Conservation (phyloP, 92 coral and sea anemone genomes). For the Parazoanthus darwini region DNA sequence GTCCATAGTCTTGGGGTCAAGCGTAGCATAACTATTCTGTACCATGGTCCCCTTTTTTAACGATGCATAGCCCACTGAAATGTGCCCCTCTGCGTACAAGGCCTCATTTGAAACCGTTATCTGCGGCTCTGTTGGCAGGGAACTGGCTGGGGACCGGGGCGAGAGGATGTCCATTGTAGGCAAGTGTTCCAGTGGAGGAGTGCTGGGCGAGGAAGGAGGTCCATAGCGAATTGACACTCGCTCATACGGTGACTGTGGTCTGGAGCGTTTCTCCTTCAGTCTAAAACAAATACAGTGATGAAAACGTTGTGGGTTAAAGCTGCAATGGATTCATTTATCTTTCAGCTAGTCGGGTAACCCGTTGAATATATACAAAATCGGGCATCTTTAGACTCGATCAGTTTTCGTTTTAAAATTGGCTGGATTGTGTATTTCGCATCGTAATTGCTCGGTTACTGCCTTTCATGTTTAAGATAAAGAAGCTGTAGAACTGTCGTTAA, state of each 20-base stretch:
- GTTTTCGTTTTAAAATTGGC: no score
- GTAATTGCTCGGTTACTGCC: no score
- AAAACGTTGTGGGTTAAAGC: background rate
- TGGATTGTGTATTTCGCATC: no score
- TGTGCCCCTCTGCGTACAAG: slow-evolving; percentile 34
- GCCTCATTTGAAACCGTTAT: slow-evolving; percentile 12
- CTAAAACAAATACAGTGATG: background rate
- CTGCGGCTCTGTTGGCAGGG: background rate
- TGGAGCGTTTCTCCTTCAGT: slow-evolving; percentile 15
- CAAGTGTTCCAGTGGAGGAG: slow-evolving; percentile 14
- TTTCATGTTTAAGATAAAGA: no score
- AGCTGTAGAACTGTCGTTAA: no score
- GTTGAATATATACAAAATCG: no score
- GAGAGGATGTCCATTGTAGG: background rate
- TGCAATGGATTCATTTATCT: background rate
- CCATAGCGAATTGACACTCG: slow-evolving; percentile 34
- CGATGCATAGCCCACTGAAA: slow-evolving; percentile 22
- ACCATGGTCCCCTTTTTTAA: background rate
- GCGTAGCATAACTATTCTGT: slow-evolving; percentile 17
- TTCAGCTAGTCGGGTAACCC: background rate
- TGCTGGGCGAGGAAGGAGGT: slow-evolving; percentile 11
- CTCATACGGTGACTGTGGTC: slow-evolving; percentile 32
- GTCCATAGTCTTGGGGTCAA: slow-evolving; percentile 29
- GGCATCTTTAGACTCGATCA: no score
- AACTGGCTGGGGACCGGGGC: background rate